These are phyloP conservation scores for Meliscaeva auricollis DNA, from an alignment of 2,888 invertebrate species.

Conservation along the genomic window DNA sequence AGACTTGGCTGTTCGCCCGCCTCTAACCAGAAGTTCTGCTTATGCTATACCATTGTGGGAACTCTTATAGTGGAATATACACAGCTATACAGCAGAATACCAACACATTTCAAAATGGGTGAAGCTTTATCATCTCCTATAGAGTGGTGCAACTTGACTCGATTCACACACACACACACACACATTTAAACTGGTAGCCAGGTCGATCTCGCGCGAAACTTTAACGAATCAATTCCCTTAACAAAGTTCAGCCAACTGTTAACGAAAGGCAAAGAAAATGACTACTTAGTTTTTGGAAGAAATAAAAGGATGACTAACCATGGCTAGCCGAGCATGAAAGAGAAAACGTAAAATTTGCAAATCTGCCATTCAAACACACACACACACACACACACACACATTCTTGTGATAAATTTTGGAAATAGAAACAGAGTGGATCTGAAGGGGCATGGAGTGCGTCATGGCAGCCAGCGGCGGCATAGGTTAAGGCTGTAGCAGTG, in stretches of 20 bases:
- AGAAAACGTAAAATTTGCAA: conserved; percentile 68
- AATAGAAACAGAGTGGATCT: conserved; percentile 11
- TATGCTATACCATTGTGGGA: no score
- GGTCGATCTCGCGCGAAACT: conserved; percentile 61
- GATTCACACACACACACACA: background rate
- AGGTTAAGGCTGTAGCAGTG: background rate
- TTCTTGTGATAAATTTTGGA: conserved; percentile 17
- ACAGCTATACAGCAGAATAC: conserved; percentile 10
- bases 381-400: conserved; percentile 35
- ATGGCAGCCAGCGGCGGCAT: background rate
- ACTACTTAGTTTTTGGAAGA: conserved; percentile 43
- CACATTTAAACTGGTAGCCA: background rate
- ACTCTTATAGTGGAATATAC: no score
- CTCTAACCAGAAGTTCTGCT: conserved; percentile 30
- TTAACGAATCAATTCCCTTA: conserved; percentile 75
- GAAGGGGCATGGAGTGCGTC: background rate
- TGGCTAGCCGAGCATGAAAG: conserved; percentile 65
- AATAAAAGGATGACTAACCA: conserved; percentile 57
- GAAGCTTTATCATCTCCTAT: conserved; percentile 25
- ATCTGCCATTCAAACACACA: conserved; percentile 30
- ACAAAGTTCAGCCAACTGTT: conserved; percentile 73
- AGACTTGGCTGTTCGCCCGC: conserved; percentile 42
- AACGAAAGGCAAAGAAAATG: conserved; percentile 63
- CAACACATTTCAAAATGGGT: conserved; percentile 11
- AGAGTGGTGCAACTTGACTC: background rate